Percentiles rank a stretch among this genome's conserved stretches.
phyloP scores from a whole-genome alignment of 2,888 invertebrate species.

The Campopleginae sp. region DNA sequence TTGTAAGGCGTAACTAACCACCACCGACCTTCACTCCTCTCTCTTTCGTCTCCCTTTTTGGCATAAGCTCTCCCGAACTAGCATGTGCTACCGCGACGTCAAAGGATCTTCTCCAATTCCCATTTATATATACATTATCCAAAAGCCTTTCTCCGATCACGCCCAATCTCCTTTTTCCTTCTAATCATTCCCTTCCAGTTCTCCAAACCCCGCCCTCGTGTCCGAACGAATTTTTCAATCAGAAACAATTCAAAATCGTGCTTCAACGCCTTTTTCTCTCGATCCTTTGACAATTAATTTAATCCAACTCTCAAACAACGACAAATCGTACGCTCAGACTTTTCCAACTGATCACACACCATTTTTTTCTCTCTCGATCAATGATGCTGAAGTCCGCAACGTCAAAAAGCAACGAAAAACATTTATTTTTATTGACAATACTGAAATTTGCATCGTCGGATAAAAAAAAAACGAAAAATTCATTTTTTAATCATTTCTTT shows the following conservation, averaged over 20 bases:
- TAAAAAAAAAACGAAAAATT: no score
- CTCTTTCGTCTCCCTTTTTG: background rate
- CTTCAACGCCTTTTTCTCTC: background rate
- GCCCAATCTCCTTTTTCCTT: slow-evolving; percentile 43
- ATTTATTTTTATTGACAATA: no score
- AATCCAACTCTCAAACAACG: no score
- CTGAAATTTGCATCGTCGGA: no score
- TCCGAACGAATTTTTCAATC: slow-evolving; percentile 21
- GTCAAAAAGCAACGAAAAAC: no score
- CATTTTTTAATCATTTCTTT: no score
- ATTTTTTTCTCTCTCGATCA: background rate
- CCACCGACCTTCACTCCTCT: slow-evolving; percentile 34
- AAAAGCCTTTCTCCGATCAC: slow-evolving; percentile 30
- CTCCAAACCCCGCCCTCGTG: background rate
- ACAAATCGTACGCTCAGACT: background rate
- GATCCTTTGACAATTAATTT: background rate
- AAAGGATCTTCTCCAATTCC: slow-evolving; percentile 50
- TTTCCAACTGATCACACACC: background rate
- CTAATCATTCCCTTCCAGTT: slow-evolving; percentile 26
- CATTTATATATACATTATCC: slow-evolving; percentile 15
- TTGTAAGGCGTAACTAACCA: slow-evolving; percentile 55
- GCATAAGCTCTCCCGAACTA: slow-evolving; percentile 28
- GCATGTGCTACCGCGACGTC: slow-evolving; percentile 35
- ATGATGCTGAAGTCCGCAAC: no score
- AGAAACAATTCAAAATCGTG: background rate